Percentiles rank a stretch among this genome's conserved stretches.
Conservation (phyloP, 1,140 invertebrate species). For the Littorina saxatilis region DNA sequence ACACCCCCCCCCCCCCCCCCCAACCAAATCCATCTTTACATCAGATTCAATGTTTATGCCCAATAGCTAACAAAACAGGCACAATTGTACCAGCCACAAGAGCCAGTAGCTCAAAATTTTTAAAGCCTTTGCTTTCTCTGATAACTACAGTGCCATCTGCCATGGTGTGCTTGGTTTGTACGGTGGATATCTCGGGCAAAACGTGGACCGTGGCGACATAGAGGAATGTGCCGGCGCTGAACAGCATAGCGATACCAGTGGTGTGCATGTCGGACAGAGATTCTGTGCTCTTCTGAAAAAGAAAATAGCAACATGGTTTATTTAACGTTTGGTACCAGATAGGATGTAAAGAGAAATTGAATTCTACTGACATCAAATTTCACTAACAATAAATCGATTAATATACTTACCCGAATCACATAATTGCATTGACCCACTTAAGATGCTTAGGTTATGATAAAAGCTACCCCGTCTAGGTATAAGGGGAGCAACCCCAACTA, state of each 20-base stretch:
- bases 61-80: constrained; percentile 90
- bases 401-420: too few relatives aligned
- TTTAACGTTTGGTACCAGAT: too few relatives aligned
- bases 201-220: constrained; percentile 99
- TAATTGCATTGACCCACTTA: too few relatives aligned
- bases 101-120: constrained; percentile 86
- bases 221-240: constrained; percentile 98
- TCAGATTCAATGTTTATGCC: constrained; percentile 89
- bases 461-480: too few relatives aligned
- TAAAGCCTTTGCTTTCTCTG: constrained; percentile 80
- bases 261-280: constrained; percentile 89
- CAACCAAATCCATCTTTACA: background rate
- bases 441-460: too few relatives aligned
- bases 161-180: constrained; percentile 60
- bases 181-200: constrained; percentile 88
- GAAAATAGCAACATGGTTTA: background rate
- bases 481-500: too few relatives aligned
- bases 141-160: constrained; percentile 77
- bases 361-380: background rate
- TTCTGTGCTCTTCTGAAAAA: constrained; percentile 73
- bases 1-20: background rate
- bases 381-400: too few relatives aligned
- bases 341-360: too few relatives aligned
- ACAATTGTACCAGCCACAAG: constrained; percentile 90
- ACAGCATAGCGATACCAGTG: constrained; percentile 97